Evolutionary conservation across 2,113 vertebrate genomes (phyloP).

Genomic region (Triplophysa siluroides): DNA sequence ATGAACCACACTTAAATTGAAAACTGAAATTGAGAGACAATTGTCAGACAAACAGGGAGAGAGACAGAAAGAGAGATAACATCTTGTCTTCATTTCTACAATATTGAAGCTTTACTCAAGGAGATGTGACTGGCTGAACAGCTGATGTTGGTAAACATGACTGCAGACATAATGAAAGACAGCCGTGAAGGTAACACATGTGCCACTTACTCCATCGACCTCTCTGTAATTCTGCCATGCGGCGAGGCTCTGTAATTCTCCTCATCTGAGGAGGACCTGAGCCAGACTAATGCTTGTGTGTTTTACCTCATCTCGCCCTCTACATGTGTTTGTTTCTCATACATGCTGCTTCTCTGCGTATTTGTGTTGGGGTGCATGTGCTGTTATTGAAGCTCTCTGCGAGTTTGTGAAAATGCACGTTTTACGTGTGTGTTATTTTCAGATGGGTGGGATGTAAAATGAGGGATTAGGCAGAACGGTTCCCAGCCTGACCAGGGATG

Average conservation of each 20-base stretch:
- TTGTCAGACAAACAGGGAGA: too few species aligned
- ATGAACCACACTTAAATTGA: too few species aligned
- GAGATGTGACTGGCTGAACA: background rate
- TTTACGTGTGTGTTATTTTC: background rate
- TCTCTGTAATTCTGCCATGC: constrained; percentile 10
- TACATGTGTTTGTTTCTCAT: constrained; percentile 2
- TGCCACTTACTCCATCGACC: constrained; percentile 1
- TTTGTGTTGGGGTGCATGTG: constrained; percentile 20
- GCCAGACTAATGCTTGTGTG: constrained; percentile 19
- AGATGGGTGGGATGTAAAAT: constrained; percentile 13
- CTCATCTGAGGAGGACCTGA: background rate
- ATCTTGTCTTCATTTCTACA: too few species aligned
- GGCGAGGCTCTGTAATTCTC: constrained; percentile 41
- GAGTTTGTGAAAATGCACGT: background rate
- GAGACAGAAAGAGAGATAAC: too few species aligned
- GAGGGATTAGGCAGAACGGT: background rate
- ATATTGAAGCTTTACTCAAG: background rate
- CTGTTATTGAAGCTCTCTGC: constrained; percentile 33
- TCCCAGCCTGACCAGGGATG: background rate
- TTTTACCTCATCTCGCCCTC: constrained; percentile 11
- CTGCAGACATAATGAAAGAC: constrained; percentile 23
- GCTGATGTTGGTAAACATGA: constrained; percentile 24
- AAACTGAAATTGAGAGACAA: too few species aligned
- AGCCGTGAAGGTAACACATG: constrained; percentile 10
- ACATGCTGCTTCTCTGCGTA: constrained; percentile 21